Evolutionary conservation across 2,888 invertebrate genomes (phyloP), one percentile per base, ranked within the genome.

Genomic region (Petrolisthes cinctipes): DNA sequence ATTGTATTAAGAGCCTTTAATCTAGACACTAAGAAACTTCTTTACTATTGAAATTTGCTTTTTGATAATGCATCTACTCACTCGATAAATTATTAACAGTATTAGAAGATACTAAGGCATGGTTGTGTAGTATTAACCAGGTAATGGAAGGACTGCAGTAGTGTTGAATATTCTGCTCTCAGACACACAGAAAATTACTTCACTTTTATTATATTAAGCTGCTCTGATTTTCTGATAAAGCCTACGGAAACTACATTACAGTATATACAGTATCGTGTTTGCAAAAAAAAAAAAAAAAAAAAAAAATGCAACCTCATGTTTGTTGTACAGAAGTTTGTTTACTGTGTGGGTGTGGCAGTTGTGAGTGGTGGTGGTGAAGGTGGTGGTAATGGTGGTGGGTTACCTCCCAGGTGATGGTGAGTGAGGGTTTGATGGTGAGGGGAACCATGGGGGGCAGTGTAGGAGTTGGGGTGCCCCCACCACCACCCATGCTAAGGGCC

Each of bases 401-500:
- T 86, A 82, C 89, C 86, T 89, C 89, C 80, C 86, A 89, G 89
- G 89, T 89, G 86, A 84, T 89, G 86, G 86, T 86, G 85, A 86
- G 89, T 89, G 89, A 89, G 86, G 89, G 89, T 86, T 76, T 86
- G 84, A 89, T 89, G 89, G 86, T 89, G 84, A 89, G 89, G 85
- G 84, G 86, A 82, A 57, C 89, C 76, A 88, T 88, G 81, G 82
- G 83, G 73, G 86, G 80, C 84, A 86, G 82, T 90, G 91, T 91
- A 92, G 92, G 92, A 91, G 92, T 92, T 90, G 92, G 92, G 89
- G 93, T 92, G 92, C 93, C 93, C 91, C 93, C 93, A 91, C 83
- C 84, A 79, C 86, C 71, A 73, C 86, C 86, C 81, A 88, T 88
- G 88, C 79, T 88, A 84, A 68, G 88, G 81, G 81, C 88, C 57